Evolutionary conservation across 2,113 vertebrate species (phyloP), one percentile per base, ranked within the genome.

Genomic region (Amphiprion percula): DNA sequence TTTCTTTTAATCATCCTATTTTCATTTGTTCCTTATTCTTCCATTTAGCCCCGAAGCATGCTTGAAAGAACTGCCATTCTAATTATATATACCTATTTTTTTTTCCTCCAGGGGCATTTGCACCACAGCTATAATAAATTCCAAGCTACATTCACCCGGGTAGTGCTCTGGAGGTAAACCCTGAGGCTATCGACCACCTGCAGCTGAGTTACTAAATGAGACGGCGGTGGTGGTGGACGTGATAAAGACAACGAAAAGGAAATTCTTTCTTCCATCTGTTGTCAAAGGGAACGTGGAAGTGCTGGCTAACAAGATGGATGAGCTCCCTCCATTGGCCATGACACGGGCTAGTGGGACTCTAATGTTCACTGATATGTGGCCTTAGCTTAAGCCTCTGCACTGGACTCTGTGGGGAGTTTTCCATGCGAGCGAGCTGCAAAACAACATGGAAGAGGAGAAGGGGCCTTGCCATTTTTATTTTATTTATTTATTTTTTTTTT

Each of bases 261-360:
- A 61, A 74, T 21, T 55, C 23, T 79, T 50, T 23, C 78, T 68
- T 64, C 76, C 65, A 66, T 88, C 69, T 83, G 54, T 70, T 85
- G 70, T 73, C 69, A 71, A 59, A 73, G 52, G 8, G 70, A 71
- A 76, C 54, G 58, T 68, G 73, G 67, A 77, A 71, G 37, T 10
- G 6, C 26, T 5, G 46, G 54, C 74, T 87, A 85, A 88, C 86
- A 91, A 88, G 87, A 91, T 79, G 87, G 82, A 92, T 90, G 89
- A 88, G 84, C 66, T 86, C 69, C 70, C 73, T 74, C 39, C 80
- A 91, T 71, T 84, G 83, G 54, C 73, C 67, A 37, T 55, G 83
- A 82, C 75, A 49, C 14, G 28, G 66, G 76, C 73, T 79, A 71
- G 53, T 53, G 68, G 62, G 80, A 79, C 58, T 81, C 12, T 76